Base-by-base conservation (phyloP, 2,797 vertebrate species). In the Buphagus erythrorhynchus region DNA sequence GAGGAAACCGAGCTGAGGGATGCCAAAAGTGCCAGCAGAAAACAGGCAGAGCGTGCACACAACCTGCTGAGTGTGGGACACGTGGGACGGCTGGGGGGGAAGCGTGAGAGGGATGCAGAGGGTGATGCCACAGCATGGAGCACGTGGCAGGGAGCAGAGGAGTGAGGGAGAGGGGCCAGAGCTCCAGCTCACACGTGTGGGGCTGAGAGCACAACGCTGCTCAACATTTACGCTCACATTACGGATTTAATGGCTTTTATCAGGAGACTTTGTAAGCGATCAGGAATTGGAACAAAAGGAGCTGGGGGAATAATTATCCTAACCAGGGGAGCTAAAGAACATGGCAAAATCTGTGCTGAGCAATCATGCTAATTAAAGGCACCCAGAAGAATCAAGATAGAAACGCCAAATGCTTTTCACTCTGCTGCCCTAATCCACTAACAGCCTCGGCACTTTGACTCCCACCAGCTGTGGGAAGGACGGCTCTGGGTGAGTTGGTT, bases 311-410 rank as follows among this genome's bases (percentile, higher is more conserved):
- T 92, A 95, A 94, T 97, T 92, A 97, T 89, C 89, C 95, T 90
- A 90, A 96, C 92, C 90, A 91, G 74, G 91, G 94, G 96, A 93
- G 80, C 84, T 62, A 74, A 74, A 90, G 91, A 96, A 93, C 69
- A 43, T 33, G 79, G 92, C 73, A 81, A 90, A 85, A 89, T 95
- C 29, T 80, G 36, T 40, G 67, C 82, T 28, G 89, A 79, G 96
- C 93, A 95, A 97, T 97, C 97, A 86, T 45, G 84, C 95, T 97
- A 97, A 98, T 98, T 97, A 97, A 97, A 97, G 97, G 94, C 95
- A 96, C 96, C 97, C 96, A 96, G 95, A 97, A 97, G 96, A 97
- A 95, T 90, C 86, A 12, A 94, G 94, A 95, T 88, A 84, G 94
- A 94, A 96, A 96, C 7, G 77, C 96, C 97, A 97, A 97, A 95